A percentile compares a stretch with the other conserved stretches of the same genome.
Evolutionary conservation across 1,140 invertebrate species (phyloP).

Genomic region (Aporrectodea caliginosa): DNA sequence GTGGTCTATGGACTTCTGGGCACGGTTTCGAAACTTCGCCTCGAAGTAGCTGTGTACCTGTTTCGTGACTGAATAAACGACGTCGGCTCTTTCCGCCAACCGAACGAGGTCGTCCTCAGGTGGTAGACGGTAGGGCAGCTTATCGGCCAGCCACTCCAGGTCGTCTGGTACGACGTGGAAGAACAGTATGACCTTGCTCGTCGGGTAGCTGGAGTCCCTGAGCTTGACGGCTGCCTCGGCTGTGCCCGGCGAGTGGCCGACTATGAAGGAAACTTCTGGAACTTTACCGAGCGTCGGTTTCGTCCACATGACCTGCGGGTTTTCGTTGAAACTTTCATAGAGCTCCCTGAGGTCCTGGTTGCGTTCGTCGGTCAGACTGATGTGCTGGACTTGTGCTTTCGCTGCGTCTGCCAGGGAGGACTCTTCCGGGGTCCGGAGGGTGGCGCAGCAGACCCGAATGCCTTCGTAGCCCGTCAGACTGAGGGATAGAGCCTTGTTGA

Average conservation of each 20-base stretch:
- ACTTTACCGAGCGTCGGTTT: slow-evolving; percentile 1
- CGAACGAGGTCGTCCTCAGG: slow-evolving; percentile 14
- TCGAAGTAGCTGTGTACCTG: slow-evolving; percentile 28
- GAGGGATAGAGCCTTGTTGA: not conserved
- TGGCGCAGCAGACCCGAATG: not conserved
- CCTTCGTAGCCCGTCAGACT: not conserved
- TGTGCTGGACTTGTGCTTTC: not conserved
- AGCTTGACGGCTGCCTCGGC: slow-evolving; percentile 18
- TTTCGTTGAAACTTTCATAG: not conserved
- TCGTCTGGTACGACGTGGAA: slow-evolving; percentile 30
- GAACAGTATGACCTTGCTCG: slow-evolving; percentile 26
- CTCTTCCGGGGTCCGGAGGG: not conserved
- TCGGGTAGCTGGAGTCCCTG: not conserved
- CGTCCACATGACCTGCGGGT: not conserved
- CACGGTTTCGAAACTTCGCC: slow-evolving; percentile 23
- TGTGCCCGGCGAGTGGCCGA: slow-evolving; percentile 31
- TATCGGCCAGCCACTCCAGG: slow-evolving; percentile 16
- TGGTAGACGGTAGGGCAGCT: slow-evolving; percentile 12
- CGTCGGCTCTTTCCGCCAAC: slow-evolving; percentile 21
- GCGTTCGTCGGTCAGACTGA: not conserved
- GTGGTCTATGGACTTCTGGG: slow-evolving; percentile 20
- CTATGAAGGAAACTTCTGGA: slow-evolving; percentile 19
- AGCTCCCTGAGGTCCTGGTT: not conserved
- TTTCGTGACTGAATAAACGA: slow-evolving; percentile 28
- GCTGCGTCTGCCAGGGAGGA: not conserved